Conservation (phyloP, 2,797 vertebrate genomes). For the Perodicticus potto region DNA sequence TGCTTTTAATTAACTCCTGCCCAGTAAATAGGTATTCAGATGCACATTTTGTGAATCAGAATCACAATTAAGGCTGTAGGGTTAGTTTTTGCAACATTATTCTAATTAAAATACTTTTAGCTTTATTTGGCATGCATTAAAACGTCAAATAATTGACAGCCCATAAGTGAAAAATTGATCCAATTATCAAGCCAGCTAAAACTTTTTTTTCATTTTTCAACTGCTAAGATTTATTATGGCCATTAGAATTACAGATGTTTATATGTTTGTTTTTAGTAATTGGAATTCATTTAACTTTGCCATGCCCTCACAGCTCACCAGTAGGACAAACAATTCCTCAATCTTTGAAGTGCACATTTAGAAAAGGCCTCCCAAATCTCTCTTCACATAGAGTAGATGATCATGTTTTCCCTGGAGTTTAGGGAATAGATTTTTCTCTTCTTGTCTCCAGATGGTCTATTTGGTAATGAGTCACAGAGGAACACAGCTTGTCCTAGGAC, state of each 20-base stretch:
- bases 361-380: constrained; percentile 64
- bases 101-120: constrained; percentile 87
- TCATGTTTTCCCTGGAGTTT: constrained; percentile 69
- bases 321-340: constrained; percentile 77
- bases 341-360: constrained; percentile 74
- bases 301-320: constrained; percentile 67
- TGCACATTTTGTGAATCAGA: constrained; percentile 79
- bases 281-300: constrained; percentile 85
- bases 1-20: constrained; percentile 88
- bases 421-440: constrained; percentile 74
- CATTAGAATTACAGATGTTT: constrained; percentile 88
- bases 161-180: constrained; percentile 87
- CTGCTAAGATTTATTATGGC: constrained; percentile 85
- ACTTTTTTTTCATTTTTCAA: constrained; percentile 41
- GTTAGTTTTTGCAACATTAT: constrained; percentile 81
- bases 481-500: constrained; percentile 79
- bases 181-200: constrained; percentile 85
- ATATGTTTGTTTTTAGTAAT: constrained; percentile 83
- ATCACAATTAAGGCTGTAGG: constrained; percentile 80
- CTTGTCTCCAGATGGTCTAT: constrained; percentile 76
- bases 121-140: constrained; percentile 84
- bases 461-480: constrained; percentile 74
- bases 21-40: constrained; percentile 85
- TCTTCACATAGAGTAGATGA: constrained; percentile 72
- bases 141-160: constrained; percentile 85